A percentile compares a stretch with the other conserved stretches of the same genome.
These are phyloP conservation scores for Aotus griseimembra DNA, from an alignment of 2,797 vertebrate species.

Conservation along the genomic window DNA sequence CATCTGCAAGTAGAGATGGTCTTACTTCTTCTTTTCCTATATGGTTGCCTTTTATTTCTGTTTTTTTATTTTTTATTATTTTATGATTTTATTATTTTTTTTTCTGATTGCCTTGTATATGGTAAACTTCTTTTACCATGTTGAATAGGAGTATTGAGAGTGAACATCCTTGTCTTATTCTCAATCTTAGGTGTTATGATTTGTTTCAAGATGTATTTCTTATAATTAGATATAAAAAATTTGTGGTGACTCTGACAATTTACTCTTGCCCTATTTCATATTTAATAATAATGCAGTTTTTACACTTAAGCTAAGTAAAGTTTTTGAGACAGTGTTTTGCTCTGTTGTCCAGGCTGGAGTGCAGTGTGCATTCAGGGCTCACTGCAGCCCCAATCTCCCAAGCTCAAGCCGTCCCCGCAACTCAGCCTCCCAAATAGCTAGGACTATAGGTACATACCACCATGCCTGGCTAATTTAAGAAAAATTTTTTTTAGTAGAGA, in stretches of 20 bases:
- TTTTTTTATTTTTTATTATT: not conserved
- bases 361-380: not conserved
- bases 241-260: not conserved
- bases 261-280: not conserved
- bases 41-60: not conserved
- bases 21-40: not conserved
- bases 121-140: not conserved
- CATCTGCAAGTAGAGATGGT: not conserved
- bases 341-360: not conserved
- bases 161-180: not conserved
- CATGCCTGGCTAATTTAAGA: not conserved
- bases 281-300: slow-evolving; percentile 13
- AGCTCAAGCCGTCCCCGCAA: not conserved
- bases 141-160: not conserved
- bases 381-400: not conserved
- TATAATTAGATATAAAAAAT: not conserved
- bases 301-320: not conserved
- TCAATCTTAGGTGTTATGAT: not conserved
- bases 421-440: not conserved
- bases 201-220: not conserved
- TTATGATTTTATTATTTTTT: not conserved
- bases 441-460: not conserved
- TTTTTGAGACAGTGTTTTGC: not conserved
- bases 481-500: not conserved
- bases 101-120: not conserved